Base-by-base conservation (phyloP, 2,797 vertebrate genomes). In the Epinephelus coioides region DNA sequence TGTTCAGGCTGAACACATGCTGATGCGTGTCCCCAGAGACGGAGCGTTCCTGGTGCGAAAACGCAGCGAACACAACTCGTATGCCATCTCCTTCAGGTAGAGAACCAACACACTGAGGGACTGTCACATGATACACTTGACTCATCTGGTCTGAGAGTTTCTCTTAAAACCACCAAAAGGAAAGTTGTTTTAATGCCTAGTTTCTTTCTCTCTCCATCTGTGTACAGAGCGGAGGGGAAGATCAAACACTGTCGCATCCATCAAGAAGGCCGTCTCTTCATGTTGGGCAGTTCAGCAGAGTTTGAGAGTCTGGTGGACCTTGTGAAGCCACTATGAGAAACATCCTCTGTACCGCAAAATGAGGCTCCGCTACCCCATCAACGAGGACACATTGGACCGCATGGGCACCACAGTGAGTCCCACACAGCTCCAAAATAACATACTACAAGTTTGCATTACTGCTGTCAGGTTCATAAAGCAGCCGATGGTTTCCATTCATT, bases 161-260 rank as follows among this genome's bases (percentile, higher is more conserved):
- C 1, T 49, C 13, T 27, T 47, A 10, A 5, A 55, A 19, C 27
- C 17, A 49, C 55, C 10, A 60, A 40, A 18, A 17, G 2, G 0
- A 17, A 11, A 17, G 4, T 6, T 9, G 18, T 43, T 38, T 55
- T 34, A 14, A 23, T 19, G 40, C 0, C 2, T 46, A 0, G 2
- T 23, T 19, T 44, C 43, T 19, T 10, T 50, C 34, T 65, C 7
- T 12, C 18, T 43, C 15, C 47, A 3, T 69, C 46, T 21, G 17
- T 30, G 3, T 34, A 3, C 34, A 98, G 97, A 88, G 98, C 98
- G 0, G 98, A 99, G 90, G 98, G 98, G 25, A 99, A 99, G 95
- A 99, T 99, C 95, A 99, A 99, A 81, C 98, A 99, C 90, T 99
- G 98, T 74, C 96, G 98, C 0, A 97, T 99, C 79, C 97, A 97